phyloP scores from a whole-genome alignment of 2,113 vertebrate species.

The Pteronura brasiliensis region DNA sequence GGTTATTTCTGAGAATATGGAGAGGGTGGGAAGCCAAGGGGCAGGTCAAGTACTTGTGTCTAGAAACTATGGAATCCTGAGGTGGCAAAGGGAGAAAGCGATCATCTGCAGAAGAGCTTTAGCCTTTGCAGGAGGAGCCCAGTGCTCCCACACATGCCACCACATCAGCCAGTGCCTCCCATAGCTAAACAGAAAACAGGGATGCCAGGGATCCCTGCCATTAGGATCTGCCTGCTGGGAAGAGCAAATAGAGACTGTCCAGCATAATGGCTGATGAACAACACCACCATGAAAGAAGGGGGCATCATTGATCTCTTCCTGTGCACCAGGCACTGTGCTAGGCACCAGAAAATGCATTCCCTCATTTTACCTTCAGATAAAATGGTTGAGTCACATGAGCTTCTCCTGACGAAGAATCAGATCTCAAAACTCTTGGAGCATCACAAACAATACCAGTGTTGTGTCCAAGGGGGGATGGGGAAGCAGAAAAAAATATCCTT shows the following conservation, averaged over 20 bases:
- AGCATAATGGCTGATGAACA: neutral
- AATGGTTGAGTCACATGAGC: neutral
- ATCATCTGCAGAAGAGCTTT: neutral
- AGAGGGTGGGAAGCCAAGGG: neutral
- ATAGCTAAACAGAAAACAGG: neutral
- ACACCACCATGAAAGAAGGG: accelerated
- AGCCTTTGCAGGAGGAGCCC: neutral
- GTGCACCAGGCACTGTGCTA: neutral
- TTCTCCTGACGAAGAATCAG: neutral
- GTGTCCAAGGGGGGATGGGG: neutral
- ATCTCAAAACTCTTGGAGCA: neutral
- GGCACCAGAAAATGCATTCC: neutral
- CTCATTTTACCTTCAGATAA: neutral
- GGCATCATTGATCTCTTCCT: neutral
- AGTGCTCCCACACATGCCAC: accelerated
- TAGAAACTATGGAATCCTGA: neutral
- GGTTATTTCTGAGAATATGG: neutral
- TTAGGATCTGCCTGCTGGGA: neutral
- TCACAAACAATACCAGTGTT: neutral
- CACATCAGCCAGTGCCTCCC: neutral
- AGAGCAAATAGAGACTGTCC: accelerated
- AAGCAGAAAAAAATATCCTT: neutral
- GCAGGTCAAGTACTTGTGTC: neutral
- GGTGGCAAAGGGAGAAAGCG: neutral
- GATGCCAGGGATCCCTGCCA: neutral